Percentiles rank a stretch among this genome's conserved stretches.
phyloP scores from a whole-genome alignment of 1,140 invertebrate species.

The Planococcus citri region DNA sequence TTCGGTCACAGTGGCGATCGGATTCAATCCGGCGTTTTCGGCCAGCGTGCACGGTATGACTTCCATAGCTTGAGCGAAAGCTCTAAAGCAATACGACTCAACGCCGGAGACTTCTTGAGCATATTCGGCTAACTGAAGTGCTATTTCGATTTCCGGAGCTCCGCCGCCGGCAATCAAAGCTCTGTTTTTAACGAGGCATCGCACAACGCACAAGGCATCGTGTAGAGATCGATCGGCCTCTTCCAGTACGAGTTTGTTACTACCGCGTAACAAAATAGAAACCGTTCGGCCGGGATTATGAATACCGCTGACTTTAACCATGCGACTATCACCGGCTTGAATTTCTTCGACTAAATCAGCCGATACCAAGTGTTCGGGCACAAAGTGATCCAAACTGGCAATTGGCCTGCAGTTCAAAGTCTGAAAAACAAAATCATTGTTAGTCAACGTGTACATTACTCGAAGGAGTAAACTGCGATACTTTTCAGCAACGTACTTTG shows the following conservation, averaged over 20 bases:
- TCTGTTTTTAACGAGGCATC: conserved; percentile 87
- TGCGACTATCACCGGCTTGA: conserved; percentile 74
- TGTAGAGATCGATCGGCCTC: conserved; percentile 94
- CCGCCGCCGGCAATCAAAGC: conserved; percentile 90
- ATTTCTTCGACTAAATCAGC: conserved; percentile 95
- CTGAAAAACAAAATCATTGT: conserved; percentile 32
- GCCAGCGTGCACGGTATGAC: conserved; percentile 94
- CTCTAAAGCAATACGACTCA: conserved; percentile 87
- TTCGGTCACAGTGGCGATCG: conserved; percentile 94
- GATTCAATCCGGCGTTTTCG: conserved; percentile 99
- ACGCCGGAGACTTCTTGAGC: conserved; percentile 77
- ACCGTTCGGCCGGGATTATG: conserved; percentile 80
- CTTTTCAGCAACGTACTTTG: conserved; percentile 44
- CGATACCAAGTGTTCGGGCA: conserved; percentile 74
- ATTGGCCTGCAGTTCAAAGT: conserved; percentile 89
- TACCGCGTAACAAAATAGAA: conserved; percentile 85
- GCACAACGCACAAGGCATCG: conserved; percentile 94
- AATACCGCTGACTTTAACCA: conserved; percentile 89
- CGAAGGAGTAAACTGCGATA: not conserved
- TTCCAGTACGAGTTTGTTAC: conserved; percentile 92
- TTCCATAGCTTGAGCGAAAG: conserved; percentile 92
- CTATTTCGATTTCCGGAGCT: conserved; percentile 90
- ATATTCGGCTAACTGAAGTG: conserved; percentile 66
- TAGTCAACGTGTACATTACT: not conserved
- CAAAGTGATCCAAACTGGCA: conserved; percentile 96